phyloP scores from a whole-genome alignment of 2,797 vertebrate species.

The Chrysocyon brachyurus region DNA sequence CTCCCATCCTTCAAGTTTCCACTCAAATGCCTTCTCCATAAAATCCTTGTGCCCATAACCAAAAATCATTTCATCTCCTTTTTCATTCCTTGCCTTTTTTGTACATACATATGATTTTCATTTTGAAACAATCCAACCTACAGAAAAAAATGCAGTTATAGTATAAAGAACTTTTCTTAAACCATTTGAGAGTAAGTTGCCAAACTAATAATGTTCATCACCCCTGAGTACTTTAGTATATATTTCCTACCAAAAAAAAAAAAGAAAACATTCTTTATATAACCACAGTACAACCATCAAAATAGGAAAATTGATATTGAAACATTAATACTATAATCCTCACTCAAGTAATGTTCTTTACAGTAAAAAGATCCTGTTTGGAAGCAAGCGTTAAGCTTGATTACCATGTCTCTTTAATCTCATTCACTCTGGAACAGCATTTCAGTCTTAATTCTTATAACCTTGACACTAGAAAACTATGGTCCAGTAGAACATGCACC shows the following conservation, averaged over 20 bases:
- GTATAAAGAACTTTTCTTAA: background rate
- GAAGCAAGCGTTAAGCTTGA: background rate
- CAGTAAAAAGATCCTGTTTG: background rate
- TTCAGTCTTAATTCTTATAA: background rate
- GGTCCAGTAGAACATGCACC: background rate
- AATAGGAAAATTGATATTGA: background rate
- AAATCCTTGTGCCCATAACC: background rate
- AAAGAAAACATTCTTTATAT: background rate
- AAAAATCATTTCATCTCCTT: background rate
- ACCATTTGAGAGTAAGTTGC: background rate
- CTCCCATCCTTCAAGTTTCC: background rate
- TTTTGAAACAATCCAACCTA: background rate
- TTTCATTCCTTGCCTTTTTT: background rate
- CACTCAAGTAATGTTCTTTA: background rate
- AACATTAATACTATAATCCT: background rate
- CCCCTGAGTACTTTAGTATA: background rate
- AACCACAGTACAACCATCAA: background rate
- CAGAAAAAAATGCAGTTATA: background rate
- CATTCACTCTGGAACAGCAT: background rate
- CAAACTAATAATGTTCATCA: background rate
- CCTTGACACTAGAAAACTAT: background rate
- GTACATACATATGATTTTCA: background rate
- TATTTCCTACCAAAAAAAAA: background rate
- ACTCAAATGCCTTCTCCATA: background rate
- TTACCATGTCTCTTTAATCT: conserved; percentile 9